Evolutionary conservation across 2,113 vertebrate genomes (phyloP).

Genomic region (Lepidothrix coronata): DNA sequence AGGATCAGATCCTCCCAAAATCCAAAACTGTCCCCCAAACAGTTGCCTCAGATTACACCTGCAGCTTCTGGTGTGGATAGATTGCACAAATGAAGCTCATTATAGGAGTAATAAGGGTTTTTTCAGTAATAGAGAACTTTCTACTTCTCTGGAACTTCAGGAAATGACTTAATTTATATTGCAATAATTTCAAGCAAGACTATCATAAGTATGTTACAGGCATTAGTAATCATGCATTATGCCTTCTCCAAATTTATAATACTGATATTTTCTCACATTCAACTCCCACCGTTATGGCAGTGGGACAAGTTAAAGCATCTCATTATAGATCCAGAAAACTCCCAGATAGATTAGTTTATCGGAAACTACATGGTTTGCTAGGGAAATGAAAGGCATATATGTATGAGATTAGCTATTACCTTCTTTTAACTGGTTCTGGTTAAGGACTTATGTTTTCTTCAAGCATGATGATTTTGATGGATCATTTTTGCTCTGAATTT

Average conservation of each 20-base stretch:
- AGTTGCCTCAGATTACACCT: not conserved
- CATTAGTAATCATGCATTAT: not conserved
- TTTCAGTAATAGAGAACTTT: not conserved
- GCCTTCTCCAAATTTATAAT: not conserved
- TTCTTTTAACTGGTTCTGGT: not conserved
- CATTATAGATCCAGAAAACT: not conserved
- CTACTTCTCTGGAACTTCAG: not conserved
- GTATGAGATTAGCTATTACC: not conserved
- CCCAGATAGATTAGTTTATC: not conserved
- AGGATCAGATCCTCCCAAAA: not conserved
- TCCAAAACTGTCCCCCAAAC: not conserved
- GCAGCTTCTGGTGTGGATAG: not conserved
- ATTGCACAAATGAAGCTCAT: not conserved
- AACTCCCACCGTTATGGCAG: rapidly evolving
- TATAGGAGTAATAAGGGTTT: not conserved
- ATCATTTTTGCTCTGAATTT: not conserved
- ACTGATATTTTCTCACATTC: not conserved
- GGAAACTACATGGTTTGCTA: not conserved
- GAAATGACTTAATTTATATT: not conserved
- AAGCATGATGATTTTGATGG: not conserved
- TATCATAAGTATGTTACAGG: not conserved
- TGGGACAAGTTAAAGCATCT: not conserved
- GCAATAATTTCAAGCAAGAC: not conserved
- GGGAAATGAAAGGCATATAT: not conserved
- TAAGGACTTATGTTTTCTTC: not conserved